Percentiles rank a stretch among this genome's conserved stretches.
Conservation (phyloP, 2,888 invertebrate genomes). For the Acrobasis consociella region DNA sequence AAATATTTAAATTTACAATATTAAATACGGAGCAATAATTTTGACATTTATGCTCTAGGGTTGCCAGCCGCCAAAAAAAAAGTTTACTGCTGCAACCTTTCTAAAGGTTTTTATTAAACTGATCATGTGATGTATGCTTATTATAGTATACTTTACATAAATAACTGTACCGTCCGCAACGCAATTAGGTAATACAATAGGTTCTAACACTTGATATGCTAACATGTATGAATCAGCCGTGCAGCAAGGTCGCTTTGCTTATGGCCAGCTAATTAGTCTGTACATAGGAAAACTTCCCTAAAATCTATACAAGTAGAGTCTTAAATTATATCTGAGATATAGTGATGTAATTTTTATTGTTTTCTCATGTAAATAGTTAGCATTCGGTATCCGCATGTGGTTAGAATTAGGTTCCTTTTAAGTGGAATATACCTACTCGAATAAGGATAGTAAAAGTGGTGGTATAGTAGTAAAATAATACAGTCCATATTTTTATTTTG, state of each 20-base stretch:
- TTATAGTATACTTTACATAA: not conserved
- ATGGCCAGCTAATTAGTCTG: constrained; percentile 28
- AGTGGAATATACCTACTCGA: too few species aligned
- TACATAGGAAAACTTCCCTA: constrained; percentile 24
- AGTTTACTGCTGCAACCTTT: too few species aligned
- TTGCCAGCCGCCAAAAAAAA: too few species aligned
- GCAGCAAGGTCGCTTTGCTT: constrained; percentile 44
- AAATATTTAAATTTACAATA: too few species aligned
- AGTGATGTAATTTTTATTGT: not conserved
- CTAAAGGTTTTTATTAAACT: too few species aligned
- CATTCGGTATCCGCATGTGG: constrained; percentile 17
- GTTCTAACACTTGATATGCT: constrained; percentile 44
- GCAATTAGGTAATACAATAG: constrained; percentile 56
- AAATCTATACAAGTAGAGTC: constrained; percentile 36
- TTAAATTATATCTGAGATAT: constrained; percentile 25
- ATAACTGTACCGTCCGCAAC: constrained; percentile 40
- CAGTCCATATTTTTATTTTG: too few species aligned
- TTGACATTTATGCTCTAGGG: too few species aligned
- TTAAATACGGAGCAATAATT: too few species aligned
- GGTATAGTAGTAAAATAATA: too few species aligned
- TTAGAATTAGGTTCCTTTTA: not conserved
- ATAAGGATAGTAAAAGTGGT: too few species aligned
- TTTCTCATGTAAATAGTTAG: constrained; percentile 19
- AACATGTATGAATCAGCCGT: constrained; percentile 53
- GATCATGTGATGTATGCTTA: too few species aligned